Conservation (phyloP, 2,113 vertebrate species). For the Cromileptes altivelis region DNA sequence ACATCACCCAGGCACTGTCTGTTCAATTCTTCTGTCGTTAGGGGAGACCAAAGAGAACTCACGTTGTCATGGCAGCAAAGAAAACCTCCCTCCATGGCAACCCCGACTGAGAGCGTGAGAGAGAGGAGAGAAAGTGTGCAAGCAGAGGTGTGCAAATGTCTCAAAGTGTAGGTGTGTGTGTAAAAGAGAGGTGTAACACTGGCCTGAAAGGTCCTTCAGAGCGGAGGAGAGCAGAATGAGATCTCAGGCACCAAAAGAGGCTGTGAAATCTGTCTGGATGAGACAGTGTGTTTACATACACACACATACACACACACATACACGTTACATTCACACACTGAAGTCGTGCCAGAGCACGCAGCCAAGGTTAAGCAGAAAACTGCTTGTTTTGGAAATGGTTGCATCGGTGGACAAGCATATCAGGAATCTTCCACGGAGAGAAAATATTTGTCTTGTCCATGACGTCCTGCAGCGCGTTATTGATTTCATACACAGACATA, state of each 20-base stretch:
- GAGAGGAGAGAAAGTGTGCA: conserved; percentile 4
- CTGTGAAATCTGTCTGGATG: conserved; percentile 37
- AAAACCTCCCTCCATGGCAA: conserved; percentile 74
- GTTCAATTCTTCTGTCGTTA: conserved; percentile 55
- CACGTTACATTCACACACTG: conserved; percentile 21
- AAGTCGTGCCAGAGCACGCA: neutral
- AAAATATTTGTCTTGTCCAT: neutral
- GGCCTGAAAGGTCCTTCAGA: conserved; percentile 30
- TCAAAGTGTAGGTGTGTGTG: conserved; percentile 10
- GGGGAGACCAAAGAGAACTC: conserved; percentile 63
- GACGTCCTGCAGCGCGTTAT: neutral
- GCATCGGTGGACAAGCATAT: neutral
- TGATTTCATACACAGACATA: neutral
- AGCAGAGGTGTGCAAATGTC: conserved; percentile 49
- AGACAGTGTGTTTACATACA: conserved; percentile 10
- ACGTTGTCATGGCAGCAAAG: conserved; percentile 79
- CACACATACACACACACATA: conserved; percentile 20
- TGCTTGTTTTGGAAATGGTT: conserved; percentile 8
- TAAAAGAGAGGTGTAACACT: conserved; percentile 1
- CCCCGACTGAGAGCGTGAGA: conserved; percentile 46
- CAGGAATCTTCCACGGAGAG: neutral
- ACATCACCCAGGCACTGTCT: conserved; percentile 32
- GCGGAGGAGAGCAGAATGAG: conserved; percentile 32
- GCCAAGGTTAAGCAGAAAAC: conserved; percentile 43
- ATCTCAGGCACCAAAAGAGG: conserved; percentile 28